These are phyloP conservation scores for Danio albolineatus DNA, from an alignment of 2,797 vertebrate species.

Conservation along the genomic window DNA sequence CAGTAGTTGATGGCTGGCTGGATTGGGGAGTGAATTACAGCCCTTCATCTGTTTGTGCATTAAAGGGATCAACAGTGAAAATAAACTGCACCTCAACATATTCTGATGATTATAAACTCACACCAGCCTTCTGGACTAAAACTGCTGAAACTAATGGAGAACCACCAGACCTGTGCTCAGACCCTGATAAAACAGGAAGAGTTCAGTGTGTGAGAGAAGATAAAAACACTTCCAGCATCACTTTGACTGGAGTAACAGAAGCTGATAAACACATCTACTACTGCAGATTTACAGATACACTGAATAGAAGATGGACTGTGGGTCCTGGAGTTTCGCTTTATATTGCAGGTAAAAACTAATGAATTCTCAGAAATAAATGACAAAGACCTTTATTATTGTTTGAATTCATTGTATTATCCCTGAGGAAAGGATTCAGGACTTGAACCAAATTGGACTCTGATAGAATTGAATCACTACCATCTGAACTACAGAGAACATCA, in stretches of 20 bases:
- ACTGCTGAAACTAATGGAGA: not conserved
- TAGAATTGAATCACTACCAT: too few species aligned
- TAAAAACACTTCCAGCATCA: constrained; percentile 2
- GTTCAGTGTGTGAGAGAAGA: not conserved
- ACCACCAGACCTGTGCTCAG: constrained; percentile 5
- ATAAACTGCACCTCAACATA: constrained; percentile 39
- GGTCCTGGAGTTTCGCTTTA: too few species aligned
- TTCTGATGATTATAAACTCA: not conserved
- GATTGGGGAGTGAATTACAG: not conserved
- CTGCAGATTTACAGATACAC: too few species aligned
- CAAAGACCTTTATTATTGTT: too few species aligned
- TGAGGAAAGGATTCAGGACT: too few species aligned
- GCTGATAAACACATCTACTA: too few species aligned
- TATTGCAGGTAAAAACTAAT: not conserved
- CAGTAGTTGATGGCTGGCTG: not conserved
- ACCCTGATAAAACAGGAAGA: not conserved
- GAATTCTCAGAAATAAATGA: too few species aligned
- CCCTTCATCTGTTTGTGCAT: constrained; percentile 28
- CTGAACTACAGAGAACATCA: too few species aligned
- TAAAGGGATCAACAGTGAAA: constrained; percentile 47
- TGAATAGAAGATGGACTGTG: too few species aligned
- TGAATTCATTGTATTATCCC: too few species aligned
- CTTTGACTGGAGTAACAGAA: too few species aligned
- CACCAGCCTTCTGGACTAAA: constrained; percentile 35
- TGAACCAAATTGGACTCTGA: too few species aligned